These are phyloP conservation scores for Branchinecta sandiegonensis DNA, from an alignment of 2,888 invertebrate species.

Conservation along the genomic window DNA sequence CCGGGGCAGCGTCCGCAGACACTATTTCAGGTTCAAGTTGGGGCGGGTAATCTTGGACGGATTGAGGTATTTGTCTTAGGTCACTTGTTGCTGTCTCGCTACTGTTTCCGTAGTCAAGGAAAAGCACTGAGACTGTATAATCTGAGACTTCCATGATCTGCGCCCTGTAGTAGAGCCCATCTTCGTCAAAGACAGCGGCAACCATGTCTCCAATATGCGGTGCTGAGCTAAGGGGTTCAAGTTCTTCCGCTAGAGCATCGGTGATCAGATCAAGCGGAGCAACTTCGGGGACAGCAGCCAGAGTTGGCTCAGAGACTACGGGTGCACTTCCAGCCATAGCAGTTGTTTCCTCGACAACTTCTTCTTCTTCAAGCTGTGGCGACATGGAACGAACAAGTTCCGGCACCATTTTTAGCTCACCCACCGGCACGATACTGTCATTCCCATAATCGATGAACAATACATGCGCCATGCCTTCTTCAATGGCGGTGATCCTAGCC, in stretches of 20 bases:
- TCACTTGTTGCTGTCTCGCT: background rate
- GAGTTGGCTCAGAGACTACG: background rate
- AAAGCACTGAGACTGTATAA: background rate
- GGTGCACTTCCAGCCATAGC: background rate
- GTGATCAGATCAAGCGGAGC: background rate
- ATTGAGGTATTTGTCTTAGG: conserved; percentile 18
- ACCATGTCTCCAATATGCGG: background rate
- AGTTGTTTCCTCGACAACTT: too few species aligned
- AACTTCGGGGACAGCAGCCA: background rate
- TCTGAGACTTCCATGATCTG: conserved; percentile 14
- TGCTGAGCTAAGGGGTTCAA: background rate
- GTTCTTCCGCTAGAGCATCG: background rate
- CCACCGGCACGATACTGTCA: background rate
- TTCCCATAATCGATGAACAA: conserved; percentile 22
- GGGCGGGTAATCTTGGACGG: background rate
- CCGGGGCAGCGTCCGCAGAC: background rate
- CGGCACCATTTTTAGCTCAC: conserved; percentile 11
- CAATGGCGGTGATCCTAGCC: conserved; percentile 16
- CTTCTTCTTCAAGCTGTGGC: conserved; percentile 7
- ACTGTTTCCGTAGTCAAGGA: conserved; percentile 23
- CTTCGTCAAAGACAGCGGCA: conserved; percentile 6
- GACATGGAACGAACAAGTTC: conserved; percentile 10
- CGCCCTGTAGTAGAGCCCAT: conserved; percentile 20
- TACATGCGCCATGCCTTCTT: background rate
- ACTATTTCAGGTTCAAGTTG: conserved; percentile 4